These are phyloP conservation scores for Lanistes nyassanus DNA, from an alignment of 1,140 invertebrate species.

Conservation along the genomic window DNA sequence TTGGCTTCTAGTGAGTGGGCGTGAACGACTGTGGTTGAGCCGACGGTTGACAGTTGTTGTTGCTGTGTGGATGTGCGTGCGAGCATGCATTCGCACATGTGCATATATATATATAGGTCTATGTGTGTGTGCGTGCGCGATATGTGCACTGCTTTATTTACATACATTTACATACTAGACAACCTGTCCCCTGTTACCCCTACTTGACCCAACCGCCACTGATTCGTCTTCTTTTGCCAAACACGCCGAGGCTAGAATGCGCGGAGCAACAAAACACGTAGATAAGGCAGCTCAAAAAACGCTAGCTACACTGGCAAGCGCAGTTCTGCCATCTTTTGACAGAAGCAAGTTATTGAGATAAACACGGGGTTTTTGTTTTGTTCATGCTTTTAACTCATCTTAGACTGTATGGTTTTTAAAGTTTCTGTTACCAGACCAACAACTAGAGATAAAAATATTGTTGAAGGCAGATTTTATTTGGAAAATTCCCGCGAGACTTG, in stretches of 20 bases:
- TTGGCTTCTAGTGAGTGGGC: no score
- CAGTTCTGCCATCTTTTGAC: neutral
- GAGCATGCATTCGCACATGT: neutral
- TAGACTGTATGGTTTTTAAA: no score
- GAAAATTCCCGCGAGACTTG: no score
- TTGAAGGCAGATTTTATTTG: no score
- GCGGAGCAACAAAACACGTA: neutral
- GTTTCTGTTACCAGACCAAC: no score
- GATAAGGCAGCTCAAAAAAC: neutral
- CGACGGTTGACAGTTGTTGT: neutral
- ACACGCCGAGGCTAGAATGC: neutral
- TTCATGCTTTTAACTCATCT: no score
- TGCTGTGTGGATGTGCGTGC: neutral
- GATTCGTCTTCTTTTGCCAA: neutral
- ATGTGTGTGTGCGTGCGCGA: slow-evolving; percentile 6
- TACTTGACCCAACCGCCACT: neutral
- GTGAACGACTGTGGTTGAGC: no score
- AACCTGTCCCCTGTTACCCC: neutral
- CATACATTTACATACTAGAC: neutral
- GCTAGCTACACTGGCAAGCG: neutral
- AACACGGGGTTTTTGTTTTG: no score
- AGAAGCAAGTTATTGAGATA: no score
- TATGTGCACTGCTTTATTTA: neutral
- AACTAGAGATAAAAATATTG: no score
- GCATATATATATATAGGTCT: neutral